Base-by-base conservation (phyloP, 2,888 invertebrate genomes). In the Cheilosia impressa region DNA sequence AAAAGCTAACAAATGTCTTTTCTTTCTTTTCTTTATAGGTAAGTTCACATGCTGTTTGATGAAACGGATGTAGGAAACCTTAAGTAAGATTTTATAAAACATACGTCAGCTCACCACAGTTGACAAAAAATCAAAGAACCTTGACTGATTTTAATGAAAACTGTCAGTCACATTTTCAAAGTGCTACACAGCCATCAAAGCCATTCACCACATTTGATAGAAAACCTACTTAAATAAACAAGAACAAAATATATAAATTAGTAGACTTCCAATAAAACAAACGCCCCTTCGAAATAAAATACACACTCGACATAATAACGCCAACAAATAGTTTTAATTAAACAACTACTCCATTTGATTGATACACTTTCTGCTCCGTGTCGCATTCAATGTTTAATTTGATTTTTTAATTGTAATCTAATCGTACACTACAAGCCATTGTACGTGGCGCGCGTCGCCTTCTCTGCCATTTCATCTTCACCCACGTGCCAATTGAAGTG, bases 401-500 rank as follows among this genome's bases (percentile, higher is more conserved):
- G 53, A 53, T 62, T 62, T 19, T 24, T 69, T 69, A 68, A 76
- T 76, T 76, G 41, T 17, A 65, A 66, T 65, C 24, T 52, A 52
- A 52, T 52, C 62, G 34, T 43, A 57, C 38, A 55, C 47, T 10
- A 19, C 6, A 27, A 57, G n/a, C 10, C 34, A 27, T 6, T 15
- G 50, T 50, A 10, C 27, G 19, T 45, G 3, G 34, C 10, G 34
- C 34, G 38, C 47, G 58, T 13, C n/a, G 17, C 19, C 52, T 19
- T 60, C 24, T 50, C 24, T 31, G 27, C 53, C 47, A 19, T 62
- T 71, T 58, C 24, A 41, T 72, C 47, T 38, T 77, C 77, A 55
- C 77, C 82, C 82, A 82, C 71, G 60, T 82, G 65, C 7, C 57
- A 50, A 69, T 62, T 71, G 71, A 50, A 50, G 60, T 38, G 10